Base-by-base conservation (phyloP, 1,140 invertebrate genomes). In the Drusus annulatus region DNA sequence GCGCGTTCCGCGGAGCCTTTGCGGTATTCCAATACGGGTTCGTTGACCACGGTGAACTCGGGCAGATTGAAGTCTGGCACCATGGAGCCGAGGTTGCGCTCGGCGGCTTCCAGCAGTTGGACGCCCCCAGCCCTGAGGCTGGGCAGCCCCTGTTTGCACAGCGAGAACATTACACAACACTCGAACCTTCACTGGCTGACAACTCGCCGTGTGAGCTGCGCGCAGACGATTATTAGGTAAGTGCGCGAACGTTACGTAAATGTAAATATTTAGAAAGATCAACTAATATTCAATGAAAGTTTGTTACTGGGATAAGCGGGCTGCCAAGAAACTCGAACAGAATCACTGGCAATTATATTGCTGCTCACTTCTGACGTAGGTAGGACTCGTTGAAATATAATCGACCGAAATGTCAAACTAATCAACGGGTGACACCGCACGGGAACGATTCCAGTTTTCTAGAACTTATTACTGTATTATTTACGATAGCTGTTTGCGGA, bases 1-100 rank as follows among this genome's bases (percentile, higher is more conserved):
- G 90, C 87, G 63, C 97, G 92, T 87, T 99, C 98, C 58, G 91
- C 89, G 63, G 96, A 97, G 10, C 95, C 95, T 80, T 95, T 94
- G 60, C 94, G 90, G 88, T 99, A 99, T 4, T 87, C 88, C 17
- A 96, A 88, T 58, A 97, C 86, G 0, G 96, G 95, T 87, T 98
- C 96, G 90, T 97, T 98, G 84, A 92, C 89, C 2, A 96, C 90
- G 6, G 87, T 86, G 83, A 96, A 95, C 80, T 97, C 94, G 36
- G 92, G 87, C 3, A 95, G 85, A 73, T 92, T 91, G 8, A 90
- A 87, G 28, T 92, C 86, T 21, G 91, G 91, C 21, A 95, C 91
- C 10, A 95, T 87, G 56, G 92, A 93, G 15, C 91, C 91, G 16
- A 92, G 82, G 78, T 90, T 90, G 83, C 93, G 89, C 80, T 89